These are phyloP conservation scores for Stomatorhinus ivindoensis DNA, from an alignment of 2,113 vertebrate species.

Conservation along the genomic window DNA sequence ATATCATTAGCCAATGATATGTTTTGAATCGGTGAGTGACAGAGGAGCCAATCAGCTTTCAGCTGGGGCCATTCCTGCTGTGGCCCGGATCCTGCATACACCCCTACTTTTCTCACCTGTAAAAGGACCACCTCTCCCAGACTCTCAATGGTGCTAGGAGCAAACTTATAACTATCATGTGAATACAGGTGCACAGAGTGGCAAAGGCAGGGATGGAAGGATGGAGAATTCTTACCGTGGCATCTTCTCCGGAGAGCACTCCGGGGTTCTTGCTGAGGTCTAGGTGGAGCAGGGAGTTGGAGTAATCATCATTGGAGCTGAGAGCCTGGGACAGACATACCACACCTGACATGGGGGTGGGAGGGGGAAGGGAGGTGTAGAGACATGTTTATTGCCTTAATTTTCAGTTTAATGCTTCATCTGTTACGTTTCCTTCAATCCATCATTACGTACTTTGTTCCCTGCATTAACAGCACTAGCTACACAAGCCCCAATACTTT, in stretches of 20 bases:
- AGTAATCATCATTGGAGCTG: constrained; percentile 76
- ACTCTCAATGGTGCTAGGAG: not conserved
- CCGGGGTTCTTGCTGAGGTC: constrained; percentile 82
- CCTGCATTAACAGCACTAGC: not conserved
- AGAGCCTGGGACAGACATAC: constrained; percentile 78
- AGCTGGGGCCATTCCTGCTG: not conserved
- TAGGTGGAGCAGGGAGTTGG: constrained; percentile 76
- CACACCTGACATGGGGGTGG: constrained; percentile 57
- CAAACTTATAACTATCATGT: not conserved
- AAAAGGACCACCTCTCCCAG: not conserved
- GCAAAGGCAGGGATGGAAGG: not conserved
- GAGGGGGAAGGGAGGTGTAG: not conserved
- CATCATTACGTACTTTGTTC: not conserved
- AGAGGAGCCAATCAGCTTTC: not conserved
- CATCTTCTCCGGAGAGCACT: constrained; percentile 76
- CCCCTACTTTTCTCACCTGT: not conserved
- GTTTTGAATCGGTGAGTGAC: not conserved
- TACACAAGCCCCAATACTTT: not conserved
- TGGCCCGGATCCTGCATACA: not conserved
- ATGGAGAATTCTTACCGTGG: constrained; percentile 62
- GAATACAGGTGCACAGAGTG: not conserved
- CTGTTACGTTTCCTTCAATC: not conserved
- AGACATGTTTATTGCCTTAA: not conserved
- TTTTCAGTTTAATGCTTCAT: not conserved
- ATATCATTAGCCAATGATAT: not conserved